Evolutionary conservation across 2,888 invertebrate species (phyloP).

Genomic region (Chaetoderma sp.): DNA sequence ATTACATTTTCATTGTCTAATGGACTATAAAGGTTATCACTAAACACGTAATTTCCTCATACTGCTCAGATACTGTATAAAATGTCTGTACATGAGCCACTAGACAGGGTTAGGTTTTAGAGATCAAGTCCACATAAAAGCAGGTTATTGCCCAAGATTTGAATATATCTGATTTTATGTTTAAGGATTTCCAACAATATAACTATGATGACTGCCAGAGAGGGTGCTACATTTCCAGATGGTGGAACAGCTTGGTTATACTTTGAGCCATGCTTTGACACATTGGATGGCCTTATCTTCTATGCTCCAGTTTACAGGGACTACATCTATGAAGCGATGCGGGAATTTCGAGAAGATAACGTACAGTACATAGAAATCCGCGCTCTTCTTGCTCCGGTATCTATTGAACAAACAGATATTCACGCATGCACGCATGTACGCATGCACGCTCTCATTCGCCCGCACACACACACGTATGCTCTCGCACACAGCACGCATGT

Average conservation of each 20-base stretch:
- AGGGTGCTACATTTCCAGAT: conserved; percentile 39
- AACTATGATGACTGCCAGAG: conserved; percentile 45
- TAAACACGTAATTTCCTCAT: too few species aligned
- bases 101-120: too few species aligned
- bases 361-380: conserved; percentile 64
- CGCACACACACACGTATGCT: too few species aligned
- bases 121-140: too few species aligned
- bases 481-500: too few species aligned
- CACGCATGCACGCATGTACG: neutral
- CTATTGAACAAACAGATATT: conserved; percentile 10
- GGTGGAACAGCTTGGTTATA: conserved; percentile 50
- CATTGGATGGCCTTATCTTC: conserved; percentile 50
- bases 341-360: conserved; percentile 54
- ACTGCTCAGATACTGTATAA: too few species aligned
- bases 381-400: conserved; percentile 48
- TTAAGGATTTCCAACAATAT: conserved; percentile 53
- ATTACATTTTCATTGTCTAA: too few species aligned
- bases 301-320: conserved; percentile 54
- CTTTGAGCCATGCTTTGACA: conserved; percentile 46
- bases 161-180: neutral
- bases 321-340: conserved; percentile 53
- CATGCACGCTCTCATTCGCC: too few species aligned
- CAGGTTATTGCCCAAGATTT: too few species aligned
- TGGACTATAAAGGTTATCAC: too few species aligned
- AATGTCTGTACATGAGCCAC: too few species aligned